A percentile compares a stretch with the other conserved stretches of the same genome.
These are phyloP conservation scores for Scaptomyza parva DNA, from an alignment of 2,888 invertebrate genomes.

Conservation along the genomic window DNA sequence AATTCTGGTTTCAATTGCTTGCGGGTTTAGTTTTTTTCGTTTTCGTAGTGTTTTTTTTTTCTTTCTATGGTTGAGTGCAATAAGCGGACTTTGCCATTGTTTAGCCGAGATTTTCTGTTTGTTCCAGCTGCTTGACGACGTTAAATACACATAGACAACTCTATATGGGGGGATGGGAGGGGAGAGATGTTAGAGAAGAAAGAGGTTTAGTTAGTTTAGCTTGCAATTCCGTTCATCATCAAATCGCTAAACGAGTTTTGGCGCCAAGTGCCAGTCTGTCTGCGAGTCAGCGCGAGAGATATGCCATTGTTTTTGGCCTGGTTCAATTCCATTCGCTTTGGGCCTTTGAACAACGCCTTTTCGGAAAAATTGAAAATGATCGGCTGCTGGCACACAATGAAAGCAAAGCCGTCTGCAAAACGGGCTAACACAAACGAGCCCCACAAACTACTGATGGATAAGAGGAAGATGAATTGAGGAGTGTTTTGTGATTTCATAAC, in stretches of 20 bases:
- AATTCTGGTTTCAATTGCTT: constrained; percentile 81
- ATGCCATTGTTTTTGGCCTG: constrained; percentile 72
- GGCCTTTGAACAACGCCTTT: constrained; percentile 59
- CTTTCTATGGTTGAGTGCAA: constrained; percentile 60
- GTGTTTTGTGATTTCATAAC: constrained; percentile 64
- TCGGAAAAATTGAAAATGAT: constrained; percentile 64
- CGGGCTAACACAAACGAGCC: constrained; percentile 25
- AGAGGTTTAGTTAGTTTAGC: constrained; percentile 28
- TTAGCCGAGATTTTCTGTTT: constrained; percentile 74
- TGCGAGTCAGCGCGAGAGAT: constrained; percentile 46
- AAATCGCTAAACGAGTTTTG: constrained; percentile 63
- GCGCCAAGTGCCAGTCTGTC: constrained; percentile 70
- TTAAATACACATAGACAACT: constrained; percentile 55
- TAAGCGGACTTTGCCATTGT: constrained; percentile 69
- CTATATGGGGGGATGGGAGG: neutral
- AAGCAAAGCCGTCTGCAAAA: constrained; percentile 47
- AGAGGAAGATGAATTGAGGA: neutral
- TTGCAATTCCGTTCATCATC: constrained; percentile 46
- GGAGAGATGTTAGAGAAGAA: neutral
- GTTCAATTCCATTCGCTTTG: constrained; percentile 63
- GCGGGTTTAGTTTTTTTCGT: constrained; percentile 53
- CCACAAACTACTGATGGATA: neutral
- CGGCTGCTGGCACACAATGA: constrained; percentile 35
- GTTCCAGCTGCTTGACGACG: constrained; percentile 78
- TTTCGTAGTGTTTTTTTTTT: no score